Conservation (phyloP, 2,888 invertebrate species). For the Tanytarsus gracilentus region DNA sequence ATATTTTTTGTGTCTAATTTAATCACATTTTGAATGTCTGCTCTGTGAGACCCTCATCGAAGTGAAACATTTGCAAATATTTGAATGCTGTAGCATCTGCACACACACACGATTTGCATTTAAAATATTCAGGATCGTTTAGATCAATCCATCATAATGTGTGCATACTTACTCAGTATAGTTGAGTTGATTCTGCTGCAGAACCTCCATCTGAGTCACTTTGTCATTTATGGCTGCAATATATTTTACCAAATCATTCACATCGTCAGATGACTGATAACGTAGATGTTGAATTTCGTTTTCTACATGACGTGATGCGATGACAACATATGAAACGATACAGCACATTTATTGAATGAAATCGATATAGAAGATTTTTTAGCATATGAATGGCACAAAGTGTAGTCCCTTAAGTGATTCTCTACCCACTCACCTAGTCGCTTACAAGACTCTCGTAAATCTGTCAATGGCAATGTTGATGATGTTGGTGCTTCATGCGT, state of each 20-base stretch:
- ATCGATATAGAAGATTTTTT: too few species aligned
- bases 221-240: slow-evolving; percentile 26
- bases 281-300: slow-evolving; percentile 5
- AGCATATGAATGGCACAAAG: not conserved
- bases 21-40: too few species aligned
- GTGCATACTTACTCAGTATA: slow-evolving; percentile 1
- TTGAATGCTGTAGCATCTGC: too few species aligned
- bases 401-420: not conserved
- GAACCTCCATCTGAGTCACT: slow-evolving; percentile 17
- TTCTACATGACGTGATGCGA: too few species aligned
- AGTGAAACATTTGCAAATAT: too few species aligned
- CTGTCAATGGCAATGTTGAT: not conserved
- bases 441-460: not conserved
- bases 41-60: too few species aligned
- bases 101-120: too few species aligned
- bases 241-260: slow-evolving; percentile 26
- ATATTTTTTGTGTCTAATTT: too few species aligned
- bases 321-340: too few species aligned
- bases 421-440: not conserved
- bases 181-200: slow-evolving; percentile 9
- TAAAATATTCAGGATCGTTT: too few species aligned
- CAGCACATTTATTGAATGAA: too few species aligned
- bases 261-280: slow-evolving; percentile 24
- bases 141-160: not conserved
- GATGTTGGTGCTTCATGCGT: not conserved